These are phyloP conservation scores for Saxidomus purpurata DNA, from an alignment of 1,140 invertebrate genomes.

Conservation along the genomic window DNA sequence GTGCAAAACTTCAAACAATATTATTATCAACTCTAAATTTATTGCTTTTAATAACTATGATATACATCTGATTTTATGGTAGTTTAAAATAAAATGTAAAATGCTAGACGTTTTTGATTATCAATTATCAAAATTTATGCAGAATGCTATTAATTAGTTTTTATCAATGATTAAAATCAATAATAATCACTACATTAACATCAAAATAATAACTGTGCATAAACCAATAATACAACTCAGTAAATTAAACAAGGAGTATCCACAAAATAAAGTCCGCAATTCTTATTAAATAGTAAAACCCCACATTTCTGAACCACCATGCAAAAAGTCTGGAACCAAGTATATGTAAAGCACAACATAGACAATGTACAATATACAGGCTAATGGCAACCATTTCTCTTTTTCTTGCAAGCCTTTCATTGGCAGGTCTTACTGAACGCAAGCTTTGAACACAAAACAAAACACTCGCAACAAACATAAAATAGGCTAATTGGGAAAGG, in stretches of 20 bases:
- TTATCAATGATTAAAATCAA: too few relatives aligned
- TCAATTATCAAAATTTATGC: too few relatives aligned
- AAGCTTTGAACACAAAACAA: not conserved
- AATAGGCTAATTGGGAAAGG: not conserved
- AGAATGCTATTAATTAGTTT: too few relatives aligned
- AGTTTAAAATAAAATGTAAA: too few relatives aligned
- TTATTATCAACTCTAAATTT: too few relatives aligned
- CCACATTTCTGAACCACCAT: slow-evolving; percentile 46
- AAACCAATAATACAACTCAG: not conserved
- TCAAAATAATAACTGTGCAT: not conserved
- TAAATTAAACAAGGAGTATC: not conserved
- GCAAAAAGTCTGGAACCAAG: slow-evolving; percentile 44
- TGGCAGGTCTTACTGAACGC: slow-evolving; percentile 24
- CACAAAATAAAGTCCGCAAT: not conserved
- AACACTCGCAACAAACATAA: not conserved
- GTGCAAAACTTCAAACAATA: too few relatives aligned
- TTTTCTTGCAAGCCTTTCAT: slow-evolving; percentile 37
- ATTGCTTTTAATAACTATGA: too few relatives aligned
- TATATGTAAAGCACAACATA: slow-evolving; percentile 57
- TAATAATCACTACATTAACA: too few relatives aligned
- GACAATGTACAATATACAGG: slow-evolving; percentile 49
- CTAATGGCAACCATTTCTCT: slow-evolving; percentile 4
- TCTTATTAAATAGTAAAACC: not conserved
- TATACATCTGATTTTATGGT: too few relatives aligned
- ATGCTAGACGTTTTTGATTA: too few relatives aligned